Percentiles rank a stretch among this genome's conserved stretches.
phyloP scores from a whole-genome alignment of 2,888 invertebrate genomes.

The Melangyna quadrimaculata region DNA sequence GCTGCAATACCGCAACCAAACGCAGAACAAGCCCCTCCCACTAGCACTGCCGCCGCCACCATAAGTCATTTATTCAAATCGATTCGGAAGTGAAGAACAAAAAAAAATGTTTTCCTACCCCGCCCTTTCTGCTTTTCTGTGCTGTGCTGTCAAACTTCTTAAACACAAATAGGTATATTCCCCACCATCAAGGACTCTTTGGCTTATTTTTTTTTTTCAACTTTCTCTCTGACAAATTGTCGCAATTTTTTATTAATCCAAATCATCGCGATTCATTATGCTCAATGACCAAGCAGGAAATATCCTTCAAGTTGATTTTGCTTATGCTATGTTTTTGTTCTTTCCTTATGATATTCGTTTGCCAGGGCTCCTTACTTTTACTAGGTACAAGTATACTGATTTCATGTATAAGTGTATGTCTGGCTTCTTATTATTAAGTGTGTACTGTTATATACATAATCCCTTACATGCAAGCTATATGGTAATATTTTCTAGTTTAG shows the following conservation, averaged over 20 bases:
- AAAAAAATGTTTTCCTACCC: conserved; percentile 24
- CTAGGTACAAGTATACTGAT: too few species aligned
- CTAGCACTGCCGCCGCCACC: conserved; percentile 3
- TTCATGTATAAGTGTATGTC: too few species aligned
- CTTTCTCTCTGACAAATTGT: conserved; percentile 73
- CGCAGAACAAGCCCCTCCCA: too few species aligned
- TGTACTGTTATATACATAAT: not conserved
- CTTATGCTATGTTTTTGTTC: not conserved
- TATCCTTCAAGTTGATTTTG: conserved; percentile 33
- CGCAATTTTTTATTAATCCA: conserved; percentile 74
- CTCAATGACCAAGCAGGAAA: conserved; percentile 74
- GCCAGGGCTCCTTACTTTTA: not conserved
- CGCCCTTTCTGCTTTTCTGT: not conserved
- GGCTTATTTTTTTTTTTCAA: not conserved
- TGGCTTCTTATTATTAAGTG: not conserved
- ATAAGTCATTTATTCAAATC: conserved; percentile 72
- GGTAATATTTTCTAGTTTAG: conserved; percentile 26
- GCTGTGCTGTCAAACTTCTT: conserved; percentile 35
- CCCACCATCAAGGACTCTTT: conserved; percentile 21
- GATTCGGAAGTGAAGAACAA: conserved; percentile 29
- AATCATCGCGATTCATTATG: conserved; percentile 76
- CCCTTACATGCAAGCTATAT: conserved; percentile 18
- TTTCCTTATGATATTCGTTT: not conserved
- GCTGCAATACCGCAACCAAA: not conserved
- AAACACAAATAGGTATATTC: conserved; percentile 31